phyloP scores from a whole-genome alignment of 1,140 invertebrate species.

The Trypoxylus dichotomus region DNA sequence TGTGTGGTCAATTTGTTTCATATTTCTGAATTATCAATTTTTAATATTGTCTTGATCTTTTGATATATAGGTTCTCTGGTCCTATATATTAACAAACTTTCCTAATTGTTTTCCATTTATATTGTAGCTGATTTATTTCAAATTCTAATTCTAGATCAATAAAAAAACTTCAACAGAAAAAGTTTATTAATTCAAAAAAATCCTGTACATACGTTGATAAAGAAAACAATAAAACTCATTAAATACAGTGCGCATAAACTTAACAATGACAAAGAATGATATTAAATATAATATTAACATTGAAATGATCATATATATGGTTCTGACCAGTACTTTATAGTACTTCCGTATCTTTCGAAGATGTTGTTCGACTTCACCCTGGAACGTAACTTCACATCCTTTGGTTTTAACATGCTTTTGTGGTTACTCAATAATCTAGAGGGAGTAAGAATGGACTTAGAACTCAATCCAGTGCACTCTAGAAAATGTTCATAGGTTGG shows the following conservation, averaged over 20 bases:
- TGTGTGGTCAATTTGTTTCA: too few relatives aligned
- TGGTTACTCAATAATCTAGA: conserved; percentile 72
- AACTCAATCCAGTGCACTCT: conserved; percentile 77
- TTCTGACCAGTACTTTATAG: conserved; percentile 52
- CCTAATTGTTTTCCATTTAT: too few relatives aligned
- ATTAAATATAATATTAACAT: conserved; percentile 4
- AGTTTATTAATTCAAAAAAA: background rate
- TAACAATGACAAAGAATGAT: conserved; percentile 7
- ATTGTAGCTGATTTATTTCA: too few relatives aligned
- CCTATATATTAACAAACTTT: too few relatives aligned
- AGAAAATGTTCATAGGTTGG: conserved; percentile 72
- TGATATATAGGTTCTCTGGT: too few relatives aligned
- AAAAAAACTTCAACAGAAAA: conserved; percentile 1
- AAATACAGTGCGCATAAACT: conserved; percentile 8
- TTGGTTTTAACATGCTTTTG: conserved; percentile 74
- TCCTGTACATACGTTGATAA: background rate
- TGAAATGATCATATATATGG: conserved; percentile 39
- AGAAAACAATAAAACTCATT: conserved; percentile 20
- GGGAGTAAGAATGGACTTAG: conserved; percentile 77
- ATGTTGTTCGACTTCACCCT: conserved; percentile 49
- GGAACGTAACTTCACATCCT: conserved; percentile 71
- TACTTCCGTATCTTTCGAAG: conserved; percentile 46
- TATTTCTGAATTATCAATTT: too few relatives aligned
- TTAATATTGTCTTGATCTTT: too few relatives aligned
- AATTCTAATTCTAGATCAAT: background rate